Evolutionary conservation across 1,140 invertebrate genomes (phyloP), one percentile per base, ranked within the genome.

Genomic region (Oryctes rhinoceros): DNA sequence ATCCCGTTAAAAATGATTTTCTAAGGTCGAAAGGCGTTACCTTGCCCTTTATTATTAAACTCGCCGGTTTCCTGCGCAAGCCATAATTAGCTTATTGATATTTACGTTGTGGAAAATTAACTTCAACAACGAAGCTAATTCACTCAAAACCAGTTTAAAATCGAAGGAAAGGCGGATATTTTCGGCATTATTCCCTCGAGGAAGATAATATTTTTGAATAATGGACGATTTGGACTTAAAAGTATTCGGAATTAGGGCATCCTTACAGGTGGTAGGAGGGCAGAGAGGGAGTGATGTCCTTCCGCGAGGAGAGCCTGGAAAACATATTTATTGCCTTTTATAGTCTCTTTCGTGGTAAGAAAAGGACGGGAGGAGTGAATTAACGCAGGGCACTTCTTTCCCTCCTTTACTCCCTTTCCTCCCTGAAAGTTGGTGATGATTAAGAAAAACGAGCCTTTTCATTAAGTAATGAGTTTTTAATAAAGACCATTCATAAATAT

Each of bases 391-490:
- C 4, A 15, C 13, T 13, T 15, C 11, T 53, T 53, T 13, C 13
- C n/a, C 9, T 53, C 0, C 49, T 1, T 53, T 13, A 4, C 4
- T 18, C n/a, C n/a, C 49, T n/a, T n/a, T 53, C 49, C 49, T 53
- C 49, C 49, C 49, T n/a, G 13, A 13, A 10, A 44, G 9, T 44
- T 15, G n/a, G 4, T 15, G n/a, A 18, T 13, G 49, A 53, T 15
- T 15, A 53, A 18, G 49, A 53, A 53, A 53, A 53, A 53, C 11
- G 13, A 18, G 4, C 49, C n/a, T 53, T 53, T 18, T 53, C 49
- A 53, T 53, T 53, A 53, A 53, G 49, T 53, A 53, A 53, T 53
- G 13, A 53, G 49, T 53, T 53, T 53, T 53, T 53, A 53, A 53
- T 53, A 53, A 53, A 53, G 13, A 53, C 49, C 49, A 13, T 53